phyloP scores from a whole-genome alignment of 2,888 invertebrate genomes.

The Stenchaetothrips biformis region DNA sequence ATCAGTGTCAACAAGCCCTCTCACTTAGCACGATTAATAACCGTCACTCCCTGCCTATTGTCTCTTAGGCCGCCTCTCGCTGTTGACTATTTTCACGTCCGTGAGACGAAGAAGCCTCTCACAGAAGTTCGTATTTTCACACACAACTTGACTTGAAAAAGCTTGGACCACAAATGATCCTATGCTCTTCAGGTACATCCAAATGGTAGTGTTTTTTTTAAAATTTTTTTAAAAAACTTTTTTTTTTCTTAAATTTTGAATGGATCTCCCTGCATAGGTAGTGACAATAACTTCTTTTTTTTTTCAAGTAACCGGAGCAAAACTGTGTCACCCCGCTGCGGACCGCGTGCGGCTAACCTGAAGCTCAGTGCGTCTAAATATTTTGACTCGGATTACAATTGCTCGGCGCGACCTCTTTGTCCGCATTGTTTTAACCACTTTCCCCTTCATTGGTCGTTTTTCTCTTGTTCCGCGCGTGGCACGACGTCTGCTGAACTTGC shows the following conservation, averaged over 20 bases:
- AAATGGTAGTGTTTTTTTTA: not conserved
- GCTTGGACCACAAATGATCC: too few relatives aligned
- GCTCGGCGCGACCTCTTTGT: not conserved
- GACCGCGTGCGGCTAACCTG: not conserved
- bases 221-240: not conserved
- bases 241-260: not conserved
- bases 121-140: too few relatives aligned
- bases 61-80: not conserved
- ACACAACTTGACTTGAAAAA: too few relatives aligned
- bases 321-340: not conserved
- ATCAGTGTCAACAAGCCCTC: not conserved
- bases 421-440: too few relatives aligned
- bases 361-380: not conserved
- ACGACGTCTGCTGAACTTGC: too few relatives aligned
- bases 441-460: too few relatives aligned
- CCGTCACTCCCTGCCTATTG: not conserved
- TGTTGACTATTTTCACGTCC: too few relatives aligned
- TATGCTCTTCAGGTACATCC: not conserved
- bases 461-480: too few relatives aligned
- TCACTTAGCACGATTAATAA: not conserved
- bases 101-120: too few relatives aligned
- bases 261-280: not conserved
- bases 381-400: slow-evolving; percentile 21
- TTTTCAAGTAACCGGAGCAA: not conserved
- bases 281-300: not conserved